phyloP scores from a whole-genome alignment of 1,140 invertebrate species.

The Pogonognathellus flavescens region DNA sequence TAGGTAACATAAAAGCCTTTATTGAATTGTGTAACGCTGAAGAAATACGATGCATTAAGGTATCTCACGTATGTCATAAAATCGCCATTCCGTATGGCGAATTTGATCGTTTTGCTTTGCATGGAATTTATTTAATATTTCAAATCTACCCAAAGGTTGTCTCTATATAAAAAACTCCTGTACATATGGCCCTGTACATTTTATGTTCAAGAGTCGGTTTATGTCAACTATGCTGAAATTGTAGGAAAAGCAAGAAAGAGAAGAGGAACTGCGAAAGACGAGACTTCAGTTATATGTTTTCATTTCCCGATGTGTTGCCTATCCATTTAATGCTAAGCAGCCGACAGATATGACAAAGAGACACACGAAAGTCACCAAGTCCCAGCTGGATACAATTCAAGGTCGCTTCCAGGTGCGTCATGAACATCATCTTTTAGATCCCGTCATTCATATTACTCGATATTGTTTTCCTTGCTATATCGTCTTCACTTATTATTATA shows the following conservation, averaged over 20 bases:
- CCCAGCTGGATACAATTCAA: constrained; percentile 95
- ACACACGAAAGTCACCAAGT: constrained; percentile 94
- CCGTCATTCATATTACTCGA: neutral
- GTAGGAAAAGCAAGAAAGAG: constrained; percentile 86
- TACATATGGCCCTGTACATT: too few relatives aligned
- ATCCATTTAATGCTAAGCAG: constrained; percentile 99
- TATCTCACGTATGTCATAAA: too few relatives aligned
- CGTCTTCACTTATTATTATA: neutral
- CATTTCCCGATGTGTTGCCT: constrained; percentile 96
- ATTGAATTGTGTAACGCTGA: too few relatives aligned
- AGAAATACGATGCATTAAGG: too few relatives aligned
- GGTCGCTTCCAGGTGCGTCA: constrained; percentile 88
- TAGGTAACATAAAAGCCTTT: too few relatives aligned
- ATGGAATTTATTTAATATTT: too few relatives aligned
- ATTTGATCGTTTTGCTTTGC: too few relatives aligned
- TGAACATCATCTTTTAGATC: neutral
- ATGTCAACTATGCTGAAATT: neutral
- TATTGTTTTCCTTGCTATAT: too few relatives aligned
- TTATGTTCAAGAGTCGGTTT: too few relatives aligned
- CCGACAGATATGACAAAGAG: constrained; percentile 96
- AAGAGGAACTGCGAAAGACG: constrained; percentile 93
- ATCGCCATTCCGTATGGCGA: too few relatives aligned
- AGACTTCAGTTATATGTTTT: constrained; percentile 98
- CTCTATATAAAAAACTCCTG: too few relatives aligned
- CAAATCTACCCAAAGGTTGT: too few relatives aligned